These are phyloP conservation scores for Scophthalmus maximus DNA, from an alignment of 2,113 vertebrate species.

Conservation along the genomic window DNA sequence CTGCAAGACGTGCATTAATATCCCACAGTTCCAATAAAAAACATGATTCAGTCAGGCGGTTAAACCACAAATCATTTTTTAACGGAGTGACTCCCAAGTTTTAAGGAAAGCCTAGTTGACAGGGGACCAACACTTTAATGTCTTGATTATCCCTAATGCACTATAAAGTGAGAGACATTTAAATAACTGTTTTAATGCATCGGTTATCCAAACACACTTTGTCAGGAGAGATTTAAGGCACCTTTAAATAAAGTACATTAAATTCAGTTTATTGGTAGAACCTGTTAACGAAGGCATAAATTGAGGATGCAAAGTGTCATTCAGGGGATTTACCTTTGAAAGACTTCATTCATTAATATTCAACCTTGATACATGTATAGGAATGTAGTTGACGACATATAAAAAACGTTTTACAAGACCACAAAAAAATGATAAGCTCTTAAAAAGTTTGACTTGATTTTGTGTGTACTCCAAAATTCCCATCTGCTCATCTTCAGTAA, in stretches of 20 bases:
- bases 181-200: constrained; percentile 20
- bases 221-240: constrained; percentile 3
- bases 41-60: neutral
- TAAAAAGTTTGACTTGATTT: too few relatives aligned
- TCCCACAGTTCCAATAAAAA: neutral
- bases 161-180: neutral
- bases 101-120: neutral
- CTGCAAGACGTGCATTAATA: neutral
- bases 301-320: neutral
- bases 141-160: neutral
- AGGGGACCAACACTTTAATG: neutral
- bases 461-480: too few relatives aligned
- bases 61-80: neutral
- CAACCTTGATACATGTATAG: too few relatives aligned
- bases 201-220: neutral
- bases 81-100: neutral
- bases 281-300: constrained; percentile 7
- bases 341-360: too few relatives aligned
- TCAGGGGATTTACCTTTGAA: constrained; percentile 3
- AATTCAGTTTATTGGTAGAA: constrained; percentile 27
- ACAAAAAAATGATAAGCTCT: too few relatives aligned
- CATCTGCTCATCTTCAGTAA: too few relatives aligned
- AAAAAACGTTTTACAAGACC: too few relatives aligned
- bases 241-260: constrained; percentile 5
- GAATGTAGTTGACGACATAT: too few relatives aligned